A percentile compares a stretch with the other conserved stretches of the same genome.
Evolutionary conservation across 2,888 invertebrate species (phyloP).

Genomic region (Boloria selene): DNA sequence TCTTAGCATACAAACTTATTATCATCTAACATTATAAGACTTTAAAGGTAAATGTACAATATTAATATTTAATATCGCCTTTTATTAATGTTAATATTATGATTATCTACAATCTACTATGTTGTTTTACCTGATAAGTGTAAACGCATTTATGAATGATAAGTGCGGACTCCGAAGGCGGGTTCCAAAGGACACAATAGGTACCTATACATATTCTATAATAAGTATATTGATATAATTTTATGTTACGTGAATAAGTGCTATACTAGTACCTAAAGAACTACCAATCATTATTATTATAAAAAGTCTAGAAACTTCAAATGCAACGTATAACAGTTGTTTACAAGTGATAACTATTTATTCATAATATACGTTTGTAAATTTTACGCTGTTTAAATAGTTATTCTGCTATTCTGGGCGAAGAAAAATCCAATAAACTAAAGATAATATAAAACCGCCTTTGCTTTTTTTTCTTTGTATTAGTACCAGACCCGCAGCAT

Average conservation of each 20-base stretch:
- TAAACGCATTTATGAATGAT: constrained; percentile 18
- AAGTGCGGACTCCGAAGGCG: constrained; percentile 15
- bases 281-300: too few relatives aligned
- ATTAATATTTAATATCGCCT: constrained; percentile 61
- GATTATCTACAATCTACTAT: constrained; percentile 31
- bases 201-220: neutral
- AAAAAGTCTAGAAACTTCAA: too few relatives aligned
- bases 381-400: too few relatives aligned
- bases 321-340: too few relatives aligned
- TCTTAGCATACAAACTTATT: constrained; percentile 8
- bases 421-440: too few relatives aligned
- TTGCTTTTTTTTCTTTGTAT: too few relatives aligned
- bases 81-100: constrained; percentile 44
- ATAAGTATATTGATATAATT: neutral
- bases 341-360: too few relatives aligned
- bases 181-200: neutral
- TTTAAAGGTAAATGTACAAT: constrained; percentile 35
- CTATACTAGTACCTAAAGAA: too few relatives aligned
- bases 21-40: constrained; percentile 8
- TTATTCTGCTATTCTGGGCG: too few relatives aligned
- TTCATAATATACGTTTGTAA: too few relatives aligned
- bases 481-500: too few relatives aligned
- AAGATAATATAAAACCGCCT: too few relatives aligned
- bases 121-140: constrained; percentile 28
- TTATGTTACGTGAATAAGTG: neutral